Conservation (phyloP, 2,888 invertebrate genomes). For the Lysandra coridon region DNA sequence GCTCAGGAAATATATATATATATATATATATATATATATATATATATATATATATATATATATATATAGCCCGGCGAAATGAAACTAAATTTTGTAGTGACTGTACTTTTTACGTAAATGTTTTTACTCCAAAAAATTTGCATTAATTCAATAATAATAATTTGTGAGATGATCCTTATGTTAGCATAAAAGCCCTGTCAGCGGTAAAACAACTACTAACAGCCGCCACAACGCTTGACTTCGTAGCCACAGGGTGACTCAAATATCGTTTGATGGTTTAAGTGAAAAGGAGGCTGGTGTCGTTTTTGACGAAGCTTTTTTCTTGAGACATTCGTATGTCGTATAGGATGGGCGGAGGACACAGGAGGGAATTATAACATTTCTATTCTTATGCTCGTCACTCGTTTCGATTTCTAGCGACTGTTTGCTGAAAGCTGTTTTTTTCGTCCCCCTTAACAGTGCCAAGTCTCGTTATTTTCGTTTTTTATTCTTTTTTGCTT, state of each 20-base stretch:
- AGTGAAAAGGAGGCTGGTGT: slow-evolving; percentile 19
- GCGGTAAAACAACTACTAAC: background rate
- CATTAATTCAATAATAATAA: too few relatives aligned
- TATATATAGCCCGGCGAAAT: too few relatives aligned
- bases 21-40: too few relatives aligned
- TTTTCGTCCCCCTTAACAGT: too few relatives aligned
- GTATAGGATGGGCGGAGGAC: background rate
- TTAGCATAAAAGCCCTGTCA: background rate
- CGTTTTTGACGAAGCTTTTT: slow-evolving; percentile 18
- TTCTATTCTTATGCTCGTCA: background rate
- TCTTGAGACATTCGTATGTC: background rate
- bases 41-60: too few relatives aligned
- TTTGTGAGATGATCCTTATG: too few relatives aligned
- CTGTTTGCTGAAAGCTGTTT: background rate
- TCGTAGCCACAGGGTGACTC: background rate
- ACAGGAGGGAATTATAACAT: background rate
- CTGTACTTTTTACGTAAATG: too few relatives aligned
- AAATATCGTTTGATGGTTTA: background rate
- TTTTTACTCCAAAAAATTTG: too few relatives aligned
- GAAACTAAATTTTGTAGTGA: too few relatives aligned
- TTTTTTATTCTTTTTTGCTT: too few relatives aligned
- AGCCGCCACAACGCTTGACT: background rate
- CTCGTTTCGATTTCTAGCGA: background rate
- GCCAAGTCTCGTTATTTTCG: too few relatives aligned
- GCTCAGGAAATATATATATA: too few relatives aligned